Evolutionary conservation across 2,797 vertebrate species (phyloP).

Genomic region (Cossypha caffra): DNA sequence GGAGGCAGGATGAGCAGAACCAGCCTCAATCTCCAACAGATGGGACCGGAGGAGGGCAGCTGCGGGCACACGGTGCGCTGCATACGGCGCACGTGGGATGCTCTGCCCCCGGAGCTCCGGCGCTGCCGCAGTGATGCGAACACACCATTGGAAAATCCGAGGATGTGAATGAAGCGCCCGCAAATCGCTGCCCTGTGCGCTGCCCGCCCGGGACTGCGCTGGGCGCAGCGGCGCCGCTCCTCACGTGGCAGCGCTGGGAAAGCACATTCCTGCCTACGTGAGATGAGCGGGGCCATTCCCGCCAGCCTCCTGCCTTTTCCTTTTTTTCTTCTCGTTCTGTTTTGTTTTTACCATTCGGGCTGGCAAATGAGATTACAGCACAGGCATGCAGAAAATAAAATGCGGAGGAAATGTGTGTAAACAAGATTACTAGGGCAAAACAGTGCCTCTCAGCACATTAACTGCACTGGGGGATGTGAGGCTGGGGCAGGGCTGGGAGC

Average conservation of each 20-base stretch:
- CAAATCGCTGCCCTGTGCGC: background rate
- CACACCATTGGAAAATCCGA: background rate
- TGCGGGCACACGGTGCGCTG: conserved; percentile 22
- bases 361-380: background rate
- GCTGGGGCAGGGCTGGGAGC: background rate
- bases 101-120: background rate
- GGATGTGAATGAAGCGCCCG: background rate
- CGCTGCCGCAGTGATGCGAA: background rate
- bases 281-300: background rate
- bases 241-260: background rate
- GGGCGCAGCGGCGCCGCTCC: background rate
- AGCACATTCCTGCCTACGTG: background rate
- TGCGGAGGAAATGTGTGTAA: background rate
- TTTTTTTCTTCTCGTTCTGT: background rate
- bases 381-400: background rate
- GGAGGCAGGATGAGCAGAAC: conserved; percentile 21
- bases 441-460: background rate
- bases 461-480: background rate
- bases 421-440: background rate
- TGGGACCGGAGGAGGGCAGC: conserved; percentile 50
- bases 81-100: conserved; percentile 6
- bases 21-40: conserved; percentile 37
- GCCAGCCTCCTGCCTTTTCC: background rate
- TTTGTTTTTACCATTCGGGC: background rate
- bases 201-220: background rate